Evolutionary conservation across 2,888 invertebrate species (phyloP), one percentile per base, ranked within the genome.

Genomic region (Habrosyne pyritoides): DNA sequence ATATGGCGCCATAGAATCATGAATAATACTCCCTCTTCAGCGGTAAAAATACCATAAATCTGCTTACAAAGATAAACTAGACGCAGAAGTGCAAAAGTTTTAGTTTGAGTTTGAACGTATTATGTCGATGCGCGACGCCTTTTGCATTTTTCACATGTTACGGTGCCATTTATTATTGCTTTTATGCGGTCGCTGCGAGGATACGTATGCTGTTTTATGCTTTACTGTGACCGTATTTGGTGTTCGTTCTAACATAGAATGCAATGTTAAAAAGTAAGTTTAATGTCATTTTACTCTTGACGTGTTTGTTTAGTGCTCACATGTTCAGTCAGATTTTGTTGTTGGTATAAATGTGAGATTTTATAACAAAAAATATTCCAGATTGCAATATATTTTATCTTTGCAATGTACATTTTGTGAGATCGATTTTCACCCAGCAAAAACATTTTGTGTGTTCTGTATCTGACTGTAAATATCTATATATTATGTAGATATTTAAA

Each of bases 1-100:
- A 42, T 42, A 42, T 18, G 42, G 42, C 42, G 42, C 18, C 18
- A 42, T n/a, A 42, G 18, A 42, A 42, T 4, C 42, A 8, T 42
- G 42, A 70, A 67, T 70, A 68, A 72, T 67, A 55, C 56, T 63
- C 62, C 66, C 63, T 64, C 60, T 69, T 63, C 60, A 63, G 63
- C 57, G 56, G 61, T 68, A 74, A 76, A 81, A 78, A 75, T 68
- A 57, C 61, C 71, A 75, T 81, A 82, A 84, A 84, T 81, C 76
- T 66, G 66, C 68, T 77, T 66, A 61, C 59, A 55, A 70, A 77
- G 73, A 74, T 76, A 77, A 79, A 77, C 75, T 74, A 66, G 56
- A 67, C 66, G 57, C 61, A 56, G 65, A 63, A 73, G 73, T 69
- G 71, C 69, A 64, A 73, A 79, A 81, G 70, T 80, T 79, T 74